Conservation (phyloP, 2,113 vertebrate species). For the Camelus dromedarius region DNA sequence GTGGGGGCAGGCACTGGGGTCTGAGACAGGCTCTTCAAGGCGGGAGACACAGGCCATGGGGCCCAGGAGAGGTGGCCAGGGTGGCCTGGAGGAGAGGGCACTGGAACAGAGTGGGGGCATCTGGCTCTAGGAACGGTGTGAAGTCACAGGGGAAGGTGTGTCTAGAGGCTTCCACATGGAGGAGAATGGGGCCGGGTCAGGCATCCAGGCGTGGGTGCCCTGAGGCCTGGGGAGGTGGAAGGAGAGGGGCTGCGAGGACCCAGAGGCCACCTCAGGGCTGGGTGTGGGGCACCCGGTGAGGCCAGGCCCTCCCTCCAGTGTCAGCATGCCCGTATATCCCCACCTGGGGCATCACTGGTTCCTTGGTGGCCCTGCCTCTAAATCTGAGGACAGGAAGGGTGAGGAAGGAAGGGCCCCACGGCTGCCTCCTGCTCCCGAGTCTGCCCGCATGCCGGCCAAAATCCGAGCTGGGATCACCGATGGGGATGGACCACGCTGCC, state of each 20-base stretch:
- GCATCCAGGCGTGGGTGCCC: background rate
- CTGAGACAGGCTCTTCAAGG: background rate
- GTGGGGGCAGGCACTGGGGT: fast-evolving
- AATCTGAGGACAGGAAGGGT: background rate
- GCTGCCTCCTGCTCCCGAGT: background rate
- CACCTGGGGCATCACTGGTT: background rate
- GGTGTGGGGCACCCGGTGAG: background rate
- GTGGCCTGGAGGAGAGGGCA: fast-evolving
- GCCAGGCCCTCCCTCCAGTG: background rate
- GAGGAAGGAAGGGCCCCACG: fast-evolving
- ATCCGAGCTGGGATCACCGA: fast-evolving
- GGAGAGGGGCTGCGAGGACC: background rate
- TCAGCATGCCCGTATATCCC: fast-evolving
- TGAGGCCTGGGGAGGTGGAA: too few relatives aligned
- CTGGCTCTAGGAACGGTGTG: too few relatives aligned
- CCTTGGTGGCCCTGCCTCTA: background rate
- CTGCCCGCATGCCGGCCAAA: too few relatives aligned
- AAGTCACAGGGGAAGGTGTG: too few relatives aligned
- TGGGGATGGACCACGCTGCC: background rate
- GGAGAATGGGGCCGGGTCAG: background rate
- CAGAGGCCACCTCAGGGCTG: background rate
- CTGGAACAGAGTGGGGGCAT: fast-evolving
- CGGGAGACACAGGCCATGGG: background rate
- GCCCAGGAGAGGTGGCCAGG: fast-evolving
- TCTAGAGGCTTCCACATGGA: background rate